phyloP scores from a whole-genome alignment of 2,888 invertebrate genomes.

The Troides oblongomaculatus region DNA sequence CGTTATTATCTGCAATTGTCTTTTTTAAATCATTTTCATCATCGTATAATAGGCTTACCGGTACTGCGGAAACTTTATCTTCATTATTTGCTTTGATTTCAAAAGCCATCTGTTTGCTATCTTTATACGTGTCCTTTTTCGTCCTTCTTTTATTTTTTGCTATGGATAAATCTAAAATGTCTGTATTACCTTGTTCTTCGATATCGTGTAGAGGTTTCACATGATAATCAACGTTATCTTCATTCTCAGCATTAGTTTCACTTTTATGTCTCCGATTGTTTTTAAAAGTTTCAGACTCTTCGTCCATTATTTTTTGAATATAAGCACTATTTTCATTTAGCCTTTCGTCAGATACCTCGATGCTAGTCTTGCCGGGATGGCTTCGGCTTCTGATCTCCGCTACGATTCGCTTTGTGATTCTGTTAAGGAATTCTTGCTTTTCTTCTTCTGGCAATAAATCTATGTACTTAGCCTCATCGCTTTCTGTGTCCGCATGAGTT shows the following conservation, averaged over 20 bases:
- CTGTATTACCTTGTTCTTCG: constrained; percentile 27
- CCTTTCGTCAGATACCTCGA: constrained; percentile 49
- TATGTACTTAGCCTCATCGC: constrained; percentile 55
- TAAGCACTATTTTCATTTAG: constrained; percentile 51
- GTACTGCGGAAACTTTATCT: constrained; percentile 31
- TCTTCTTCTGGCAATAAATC: constrained; percentile 59
- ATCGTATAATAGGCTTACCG: constrained; percentile 37
- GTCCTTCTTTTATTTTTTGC: constrained; percentile 30
- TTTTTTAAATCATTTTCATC: constrained; percentile 13
- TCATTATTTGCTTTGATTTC: constrained; percentile 25
- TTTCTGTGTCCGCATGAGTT: constrained; percentile 31
- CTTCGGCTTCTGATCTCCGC: constrained; percentile 47
- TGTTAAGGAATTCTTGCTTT: constrained; percentile 58
- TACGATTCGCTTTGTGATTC: constrained; percentile 57
- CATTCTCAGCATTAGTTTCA: constrained; percentile 11
- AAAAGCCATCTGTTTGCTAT: constrained; percentile 3
- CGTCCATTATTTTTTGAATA: constrained; percentile 51
- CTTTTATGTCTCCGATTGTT: constrained; percentile 27
- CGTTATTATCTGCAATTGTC: not conserved
- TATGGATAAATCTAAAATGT: constrained; percentile 38
- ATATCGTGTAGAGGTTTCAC: constrained; percentile 32
- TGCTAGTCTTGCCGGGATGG: constrained; percentile 35
- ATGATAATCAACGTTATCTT: constrained; percentile 25
- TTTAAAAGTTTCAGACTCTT: constrained; percentile 49
- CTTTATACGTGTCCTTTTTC: constrained; percentile 32